Evolutionary conservation across 2,797 vertebrate genomes (phyloP).

Genomic region (Sebastes hopkinsi): DNA sequence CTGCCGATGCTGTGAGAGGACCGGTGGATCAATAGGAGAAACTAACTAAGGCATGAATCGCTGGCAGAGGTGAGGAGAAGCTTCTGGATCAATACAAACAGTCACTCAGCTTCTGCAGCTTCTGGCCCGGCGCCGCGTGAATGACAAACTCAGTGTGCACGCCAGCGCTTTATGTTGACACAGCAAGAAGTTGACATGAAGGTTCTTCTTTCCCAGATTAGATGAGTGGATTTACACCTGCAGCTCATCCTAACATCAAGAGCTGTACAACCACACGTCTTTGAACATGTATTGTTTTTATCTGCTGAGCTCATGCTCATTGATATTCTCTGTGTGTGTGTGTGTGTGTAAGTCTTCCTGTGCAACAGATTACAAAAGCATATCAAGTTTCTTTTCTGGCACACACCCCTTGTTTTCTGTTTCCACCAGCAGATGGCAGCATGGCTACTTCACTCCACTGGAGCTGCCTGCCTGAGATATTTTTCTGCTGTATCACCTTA

Average conservation of each 20-base stretch:
- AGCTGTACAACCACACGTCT: not conserved
- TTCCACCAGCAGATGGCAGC: slow-evolving; percentile 73
- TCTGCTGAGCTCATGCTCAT: not conserved
- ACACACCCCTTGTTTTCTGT: not conserved
- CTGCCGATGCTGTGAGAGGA: slow-evolving; percentile 1
- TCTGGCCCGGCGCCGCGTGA: not conserved
- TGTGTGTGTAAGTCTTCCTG: not conserved
- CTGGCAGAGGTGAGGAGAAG: slow-evolving; percentile 43
- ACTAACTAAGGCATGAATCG: slow-evolving; percentile 22
- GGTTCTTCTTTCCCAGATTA: not conserved
- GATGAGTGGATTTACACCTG: not conserved
- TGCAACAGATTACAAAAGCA: not conserved
- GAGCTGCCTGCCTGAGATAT: not conserved
- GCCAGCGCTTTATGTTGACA: not conserved
- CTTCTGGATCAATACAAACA: slow-evolving; percentile 51
- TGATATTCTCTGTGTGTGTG: not conserved
- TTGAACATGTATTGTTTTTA: not conserved
- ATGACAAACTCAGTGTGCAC: slow-evolving; percentile 1
- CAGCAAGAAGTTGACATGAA: slow-evolving; percentile 8
- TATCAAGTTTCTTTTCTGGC: not conserved
- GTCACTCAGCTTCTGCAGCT: slow-evolving; percentile 34
- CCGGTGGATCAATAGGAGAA: slow-evolving; percentile 54
- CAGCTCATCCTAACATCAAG: not conserved
- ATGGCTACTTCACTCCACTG: slow-evolving; percentile 41
- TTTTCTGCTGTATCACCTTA: slow-evolving; percentile 15